Base-by-base conservation (phyloP, 2,888 invertebrate species). In the Ligdia adustata region DNA sequence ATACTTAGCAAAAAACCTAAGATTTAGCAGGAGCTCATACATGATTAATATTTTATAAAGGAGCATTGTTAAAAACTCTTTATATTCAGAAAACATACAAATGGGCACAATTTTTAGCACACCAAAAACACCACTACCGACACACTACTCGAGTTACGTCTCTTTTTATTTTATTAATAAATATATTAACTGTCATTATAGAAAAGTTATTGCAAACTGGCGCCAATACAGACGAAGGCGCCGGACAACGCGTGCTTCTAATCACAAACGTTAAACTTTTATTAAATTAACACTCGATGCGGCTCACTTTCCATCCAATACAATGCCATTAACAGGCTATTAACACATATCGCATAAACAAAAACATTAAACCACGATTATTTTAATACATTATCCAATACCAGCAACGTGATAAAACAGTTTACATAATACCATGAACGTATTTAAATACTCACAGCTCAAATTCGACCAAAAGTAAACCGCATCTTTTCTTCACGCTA, bases 161-260 rank as follows among this genome's bases (percentile, higher is more conserved):
- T 52, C 39, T 15, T 22, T 32, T 42, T 34, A 43, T 44, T 39
- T n/a, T n/a, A n/a, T n/a, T n/a, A 11, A 33, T 38, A 39, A 11
- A 33, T 33, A 33, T 45, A 50, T 55, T 55, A 56, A 55, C 52
- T 55, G 34, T 68, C 64, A 63, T 69, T n/a, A 70, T 75, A 73
- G 69, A 74, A 75, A 77, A 75, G 49, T 74, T 76, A 77, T 78
- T 77, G 77, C 76, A 74, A 58, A 54, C 7, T 52, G 52, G 39
- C 60, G 57, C 54, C 58, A 20, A 20, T 41, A n/a, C n/a, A n/a
- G n/a, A n/a, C 1, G 3, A 28, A 53, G 29, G 47, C 62, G 52
- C 56, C 53, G 33, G 24, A 55, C 18, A 16, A 26, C 40, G 47
- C 65, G 58, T 57, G 61, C 60, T 53, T n/a, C 57, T 61, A 60